Conservation (phyloP, 2,888 invertebrate genomes). For the Aphelenchoides bicaudatus region DNA sequence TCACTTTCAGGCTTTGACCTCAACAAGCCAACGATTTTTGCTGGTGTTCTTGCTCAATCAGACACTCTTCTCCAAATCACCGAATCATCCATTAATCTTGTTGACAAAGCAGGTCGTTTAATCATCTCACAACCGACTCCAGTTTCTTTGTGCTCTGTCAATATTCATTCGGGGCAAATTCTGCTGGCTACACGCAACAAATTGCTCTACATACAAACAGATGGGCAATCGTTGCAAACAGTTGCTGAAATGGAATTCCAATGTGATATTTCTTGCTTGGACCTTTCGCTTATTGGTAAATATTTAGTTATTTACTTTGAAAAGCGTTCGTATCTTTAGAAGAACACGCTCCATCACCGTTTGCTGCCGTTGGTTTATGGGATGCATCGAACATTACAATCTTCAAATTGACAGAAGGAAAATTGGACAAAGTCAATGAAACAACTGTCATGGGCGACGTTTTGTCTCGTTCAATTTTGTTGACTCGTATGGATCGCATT, state of each 20-base stretch:
- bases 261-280: conserved; percentile 91
- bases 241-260: conserved; percentile 68
- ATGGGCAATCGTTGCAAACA: conserved; percentile 32
- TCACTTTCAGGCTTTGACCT: conserved; percentile 77
- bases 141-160: conserved; percentile 30
- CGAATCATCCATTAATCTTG: conserved; percentile 13
- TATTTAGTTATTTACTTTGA: conserved; percentile 1
- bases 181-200: conserved; percentile 36
- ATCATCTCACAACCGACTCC: not conserved
- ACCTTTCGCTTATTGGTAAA: conserved; percentile 74
- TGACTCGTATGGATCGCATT: conserved; percentile 87
- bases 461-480: conserved; percentile 88
- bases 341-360: conserved; percentile 17
- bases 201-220: conserved; percentile 38
- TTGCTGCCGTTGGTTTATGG: conserved; percentile 36
- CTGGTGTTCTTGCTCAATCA: conserved; percentile 69
- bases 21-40: conserved; percentile 87
- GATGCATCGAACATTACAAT: conserved; percentile 23
- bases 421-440: conserved; percentile 27
- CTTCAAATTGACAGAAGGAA: conserved; percentile 20
- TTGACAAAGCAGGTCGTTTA: conserved; percentile 14
- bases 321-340: conserved; percentile 23
- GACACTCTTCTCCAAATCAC: conserved; percentile 36
- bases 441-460: conserved; percentile 69
- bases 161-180: conserved; percentile 58